These are phyloP conservation scores for Clarias batrachus DNA, from an alignment of 2,113 vertebrate genomes.

Conservation along the genomic window DNA sequence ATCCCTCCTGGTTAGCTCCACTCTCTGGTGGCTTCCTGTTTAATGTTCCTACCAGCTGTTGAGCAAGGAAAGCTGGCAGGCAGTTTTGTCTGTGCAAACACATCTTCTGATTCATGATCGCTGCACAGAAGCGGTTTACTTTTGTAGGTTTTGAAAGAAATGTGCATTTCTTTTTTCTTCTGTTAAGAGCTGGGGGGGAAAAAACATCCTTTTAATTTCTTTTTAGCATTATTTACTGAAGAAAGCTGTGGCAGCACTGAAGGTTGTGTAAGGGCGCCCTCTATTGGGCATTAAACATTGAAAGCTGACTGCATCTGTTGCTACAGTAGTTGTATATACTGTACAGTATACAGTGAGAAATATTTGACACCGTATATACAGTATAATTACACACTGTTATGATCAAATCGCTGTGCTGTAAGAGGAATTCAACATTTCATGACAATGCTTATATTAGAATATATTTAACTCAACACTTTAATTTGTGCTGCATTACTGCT, in stretches of 20 bases:
- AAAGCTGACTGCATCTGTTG: not conserved
- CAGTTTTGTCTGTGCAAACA: constrained; percentile 70
- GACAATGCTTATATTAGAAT: too few species aligned
- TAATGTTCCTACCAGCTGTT: constrained; percentile 74
- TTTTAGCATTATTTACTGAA: not conserved
- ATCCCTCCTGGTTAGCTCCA: constrained; percentile 53
- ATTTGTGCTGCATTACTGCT: not conserved
- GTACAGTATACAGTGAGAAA: not conserved
- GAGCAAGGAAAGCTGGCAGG: constrained; percentile 70
- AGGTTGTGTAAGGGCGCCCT: constrained; percentile 14
- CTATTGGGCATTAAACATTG: constrained; percentile 29
- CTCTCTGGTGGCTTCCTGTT: constrained; percentile 67
- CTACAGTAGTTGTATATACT: not conserved
- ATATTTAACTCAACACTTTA: not conserved
- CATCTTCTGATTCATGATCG: constrained; percentile 44
- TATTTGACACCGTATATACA: not conserved
- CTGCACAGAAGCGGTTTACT: constrained; percentile 25
- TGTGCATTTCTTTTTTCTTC: not conserved
- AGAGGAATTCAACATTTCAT: too few species aligned
- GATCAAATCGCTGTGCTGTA: too few species aligned
- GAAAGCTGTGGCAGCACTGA: not conserved
- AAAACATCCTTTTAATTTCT: not conserved
- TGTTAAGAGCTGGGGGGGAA: not conserved
- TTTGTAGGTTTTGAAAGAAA: constrained; percentile 31
- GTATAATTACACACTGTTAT: not conserved